Evolutionary conservation across 2,113 vertebrate genomes (phyloP).

Genomic region (Chloroceryle aenea): DNA sequence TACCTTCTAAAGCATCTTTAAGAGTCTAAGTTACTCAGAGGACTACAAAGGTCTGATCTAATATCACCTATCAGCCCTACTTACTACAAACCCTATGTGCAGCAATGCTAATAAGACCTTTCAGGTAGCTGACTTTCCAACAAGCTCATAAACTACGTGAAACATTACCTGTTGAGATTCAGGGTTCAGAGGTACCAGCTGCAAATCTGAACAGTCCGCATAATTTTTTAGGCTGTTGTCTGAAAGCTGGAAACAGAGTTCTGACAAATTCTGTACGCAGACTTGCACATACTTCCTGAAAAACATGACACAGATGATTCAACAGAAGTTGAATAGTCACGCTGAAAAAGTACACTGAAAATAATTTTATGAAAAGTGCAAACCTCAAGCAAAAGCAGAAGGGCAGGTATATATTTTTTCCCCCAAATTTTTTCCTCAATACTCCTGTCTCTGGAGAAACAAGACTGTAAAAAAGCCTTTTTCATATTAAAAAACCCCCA

Average conservation of each 20-base stretch:
- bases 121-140: neutral
- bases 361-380: neutral
- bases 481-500: neutral
- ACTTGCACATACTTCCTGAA: conserved; percentile 95
- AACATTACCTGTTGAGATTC: conserved; percentile 83
- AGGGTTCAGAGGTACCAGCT: conserved; percentile 82
- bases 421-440: neutral
- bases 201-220: conserved; percentile 68
- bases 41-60: neutral
- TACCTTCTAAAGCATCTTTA: neutral
- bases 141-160: neutral
- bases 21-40: neutral
- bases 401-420: neutral
- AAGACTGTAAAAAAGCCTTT: neutral
- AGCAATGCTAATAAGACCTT: neutral
- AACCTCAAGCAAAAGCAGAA: neutral
- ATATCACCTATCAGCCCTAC: neutral
- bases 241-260: conserved; percentile 87
- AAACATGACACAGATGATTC: neutral
- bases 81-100: neutral
- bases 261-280: conserved; percentile 91
- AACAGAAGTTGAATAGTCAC: neutral
- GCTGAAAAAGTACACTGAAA: neutral
- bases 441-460: neutral
- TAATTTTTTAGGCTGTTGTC: conserved; percentile 80